Evolutionary conservation across 2,888 invertebrate genomes (phyloP).

Genomic region (Microplitis deprimator): DNA sequence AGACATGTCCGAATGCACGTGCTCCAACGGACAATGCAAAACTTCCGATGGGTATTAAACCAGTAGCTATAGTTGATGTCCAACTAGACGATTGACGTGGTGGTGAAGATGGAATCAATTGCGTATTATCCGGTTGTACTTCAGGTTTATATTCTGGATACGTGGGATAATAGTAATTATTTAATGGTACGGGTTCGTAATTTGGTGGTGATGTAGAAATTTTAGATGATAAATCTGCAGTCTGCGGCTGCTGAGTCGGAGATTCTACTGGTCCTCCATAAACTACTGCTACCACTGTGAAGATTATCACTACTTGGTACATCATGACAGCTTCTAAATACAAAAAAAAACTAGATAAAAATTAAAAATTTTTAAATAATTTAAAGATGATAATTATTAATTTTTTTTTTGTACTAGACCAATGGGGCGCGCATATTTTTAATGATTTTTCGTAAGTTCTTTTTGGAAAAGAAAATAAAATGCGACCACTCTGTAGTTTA

Average conservation of each 20-base stretch:
- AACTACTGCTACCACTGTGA: constrained; percentile 37
- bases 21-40: constrained; percentile 51
- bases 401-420: no score
- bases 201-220: background rate
- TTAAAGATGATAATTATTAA: background rate
- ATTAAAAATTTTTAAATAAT: background rate
- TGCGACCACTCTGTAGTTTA: no score
- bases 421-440: no score
- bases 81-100: constrained; percentile 35
- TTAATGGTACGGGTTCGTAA: background rate
- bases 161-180: constrained; percentile 49
- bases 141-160: constrained; percentile 52
- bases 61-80: constrained; percentile 44
- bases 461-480: no score
- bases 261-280: constrained; percentile 34
- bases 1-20: constrained; percentile 46
- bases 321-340: constrained; percentile 34
- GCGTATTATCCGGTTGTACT: constrained; percentile 47
- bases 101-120: constrained; percentile 47
- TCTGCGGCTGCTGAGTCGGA: constrained; percentile 28
- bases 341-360: background rate
- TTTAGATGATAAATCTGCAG: constrained; percentile 10
- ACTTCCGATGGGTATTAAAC: constrained; percentile 53
- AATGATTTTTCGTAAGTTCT: no score
- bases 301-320: constrained; percentile 44